Base-by-base conservation (phyloP, 2,888 invertebrate genomes). In the Ischnura elegans region DNA sequence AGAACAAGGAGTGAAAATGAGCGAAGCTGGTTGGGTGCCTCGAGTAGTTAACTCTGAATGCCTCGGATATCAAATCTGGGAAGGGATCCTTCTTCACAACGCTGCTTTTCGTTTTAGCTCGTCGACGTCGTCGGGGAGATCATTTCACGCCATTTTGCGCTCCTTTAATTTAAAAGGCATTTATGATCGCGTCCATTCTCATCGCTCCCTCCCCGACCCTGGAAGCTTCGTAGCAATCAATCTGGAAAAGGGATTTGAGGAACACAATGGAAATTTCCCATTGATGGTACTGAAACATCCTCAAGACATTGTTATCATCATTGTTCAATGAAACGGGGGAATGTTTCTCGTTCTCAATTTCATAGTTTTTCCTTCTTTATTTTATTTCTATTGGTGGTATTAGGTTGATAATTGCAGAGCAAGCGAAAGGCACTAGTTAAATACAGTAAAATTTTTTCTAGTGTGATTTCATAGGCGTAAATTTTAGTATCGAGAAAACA, bases 131-230 rank as follows among this genome's bases (percentile, higher is more conserved):
- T 51, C 51, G 51, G 6, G 0, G 76, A 13, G 76, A 76, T 76
- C 76, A 76, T 76, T 76, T 76, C 76, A 29, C 76, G 76, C 76
- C 76, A 76, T 76, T 76, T 76, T 76, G 76, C 10, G 2, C 51
- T 36, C 76, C 13, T 25, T 76, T 36, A 66, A 29, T 19, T 66
- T 66, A 36, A 76, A 76, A 76, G 76, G 76, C 29, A 76, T 76
- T 76, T 10, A 76, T 6, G 36, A 36, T 76, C 76, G 3, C 76
- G 3, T 36, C 19, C 51, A 51, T 6, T 51, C 51, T 3, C 13
- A 13, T 51, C 51, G 8, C 51, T 2, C 51, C 8, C n/a, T n/a
- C 25, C 25, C 61, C 6, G 61, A 16, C 8, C 25, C 25, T 21
- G 5, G 76, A 36, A 29, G 36, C 36, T 1, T 36, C 16, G 25